phyloP scores from a whole-genome alignment of 2,888 invertebrate genomes.

The Dendrolimus houi region DNA sequence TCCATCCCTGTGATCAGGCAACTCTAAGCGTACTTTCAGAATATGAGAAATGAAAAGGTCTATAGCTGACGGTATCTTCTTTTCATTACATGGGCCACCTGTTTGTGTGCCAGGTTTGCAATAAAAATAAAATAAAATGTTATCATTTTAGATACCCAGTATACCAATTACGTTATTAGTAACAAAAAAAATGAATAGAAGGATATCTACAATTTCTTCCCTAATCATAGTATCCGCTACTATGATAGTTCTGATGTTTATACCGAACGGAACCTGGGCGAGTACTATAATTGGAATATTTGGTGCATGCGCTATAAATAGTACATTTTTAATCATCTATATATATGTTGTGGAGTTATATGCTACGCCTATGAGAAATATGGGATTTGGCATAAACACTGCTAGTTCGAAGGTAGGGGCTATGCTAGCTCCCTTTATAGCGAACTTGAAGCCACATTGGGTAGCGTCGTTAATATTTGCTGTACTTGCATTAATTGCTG shows the following conservation, averaged over 20 bases:
- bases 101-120: too few relatives aligned
- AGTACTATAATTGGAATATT: conserved; percentile 25
- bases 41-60: too few relatives aligned
- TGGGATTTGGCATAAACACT: conserved; percentile 36
- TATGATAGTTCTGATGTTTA: conserved; percentile 28
- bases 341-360: conserved; percentile 40
- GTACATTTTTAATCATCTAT: conserved; percentile 26
- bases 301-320: conserved; percentile 20
- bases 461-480: conserved; percentile 37
- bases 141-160: conserved; percentile 31
- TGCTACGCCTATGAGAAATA: conserved; percentile 45
- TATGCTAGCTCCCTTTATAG: conserved; percentile 42
- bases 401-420: conserved; percentile 38
- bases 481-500: conserved; percentile 31
- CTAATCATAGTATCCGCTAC: conserved; percentile 18
- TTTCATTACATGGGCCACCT: too few relatives aligned
- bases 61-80: too few relatives aligned
- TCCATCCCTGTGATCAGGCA: too few relatives aligned
- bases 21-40: too few relatives aligned
- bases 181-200: conserved; percentile 32
- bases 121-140: too few relatives aligned
- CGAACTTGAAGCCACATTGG: conserved; percentile 34
- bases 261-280: conserved; percentile 24
- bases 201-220: conserved; percentile 17
- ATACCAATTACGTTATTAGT: conserved; percentile 23